Evolutionary conservation across 2,113 vertebrate genomes (phyloP).

Genomic region (Pseudorectes ferrugineus): DNA sequence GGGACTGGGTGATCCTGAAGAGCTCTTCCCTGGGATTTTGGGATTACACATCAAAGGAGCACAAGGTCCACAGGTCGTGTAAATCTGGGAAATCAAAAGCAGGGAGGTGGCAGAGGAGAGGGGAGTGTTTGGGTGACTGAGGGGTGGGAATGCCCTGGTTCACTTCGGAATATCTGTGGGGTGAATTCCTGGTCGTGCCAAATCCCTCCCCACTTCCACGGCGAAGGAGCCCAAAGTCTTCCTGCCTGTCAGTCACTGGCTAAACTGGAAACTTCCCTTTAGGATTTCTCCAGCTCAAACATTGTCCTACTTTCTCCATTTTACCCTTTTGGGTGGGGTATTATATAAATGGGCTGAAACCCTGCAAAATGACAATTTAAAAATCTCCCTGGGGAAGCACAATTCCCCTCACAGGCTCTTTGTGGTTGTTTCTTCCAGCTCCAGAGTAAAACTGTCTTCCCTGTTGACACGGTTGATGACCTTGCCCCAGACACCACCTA

Average conservation of each 20-base stretch:
- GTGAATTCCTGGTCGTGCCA: accelerated
- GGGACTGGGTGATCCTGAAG: accelerated
- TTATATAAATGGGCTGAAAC: not conserved
- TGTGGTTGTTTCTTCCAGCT: slow-evolving; percentile 16
- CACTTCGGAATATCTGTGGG: not conserved
- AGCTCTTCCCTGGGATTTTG: not conserved
- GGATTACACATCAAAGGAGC: not conserved
- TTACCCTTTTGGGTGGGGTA: not conserved
- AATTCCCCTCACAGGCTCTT: not conserved
- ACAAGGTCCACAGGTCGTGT: not conserved
- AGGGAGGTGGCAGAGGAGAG: not conserved
- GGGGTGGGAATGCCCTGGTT: not conserved
- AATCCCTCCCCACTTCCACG: not conserved
- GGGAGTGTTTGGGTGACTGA: not conserved
- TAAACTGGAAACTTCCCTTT: not conserved
- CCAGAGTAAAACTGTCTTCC: not conserved
- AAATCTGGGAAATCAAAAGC: not conserved
- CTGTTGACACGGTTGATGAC: not conserved
- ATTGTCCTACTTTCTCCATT: not conserved
- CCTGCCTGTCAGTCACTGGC: not conserved
- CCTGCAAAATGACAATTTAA: not conserved
- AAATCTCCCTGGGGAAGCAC: not conserved
- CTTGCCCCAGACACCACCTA: slow-evolving; percentile 68
- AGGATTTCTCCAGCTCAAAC: not conserved
- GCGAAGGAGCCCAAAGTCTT: not conserved